phyloP scores from a whole-genome alignment of 2,888 invertebrate species.

The Pteria penguin region DNA sequence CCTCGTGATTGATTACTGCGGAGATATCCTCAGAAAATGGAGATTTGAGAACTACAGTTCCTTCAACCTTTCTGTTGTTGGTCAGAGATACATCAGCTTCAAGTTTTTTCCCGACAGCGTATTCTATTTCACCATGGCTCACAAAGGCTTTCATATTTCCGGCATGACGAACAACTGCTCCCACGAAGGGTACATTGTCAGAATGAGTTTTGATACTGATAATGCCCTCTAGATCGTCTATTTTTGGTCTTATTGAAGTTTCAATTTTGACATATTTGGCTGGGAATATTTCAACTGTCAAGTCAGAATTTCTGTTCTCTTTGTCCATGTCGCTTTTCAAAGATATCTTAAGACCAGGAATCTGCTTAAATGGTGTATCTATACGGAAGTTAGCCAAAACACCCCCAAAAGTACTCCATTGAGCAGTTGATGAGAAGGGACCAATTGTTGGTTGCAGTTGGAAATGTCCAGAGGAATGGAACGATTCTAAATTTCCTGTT shows the following conservation, averaged over 20 bases:
- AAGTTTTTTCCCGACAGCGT: conserved; percentile 20
- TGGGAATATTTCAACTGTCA: conserved; percentile 41
- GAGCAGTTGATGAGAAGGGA: conserved; percentile 41
- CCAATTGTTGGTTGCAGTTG: conserved; percentile 48
- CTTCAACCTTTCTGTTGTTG: conserved; percentile 33
- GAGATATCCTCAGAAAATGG: conserved; percentile 29
- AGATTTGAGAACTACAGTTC: conserved; percentile 25
- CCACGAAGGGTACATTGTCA: conserved; percentile 17
- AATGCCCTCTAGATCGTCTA: conserved; percentile 30
- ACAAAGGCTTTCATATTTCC: conserved; percentile 27
- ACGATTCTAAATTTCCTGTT: conserved; percentile 17
- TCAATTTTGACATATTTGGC: conserved; percentile 17
- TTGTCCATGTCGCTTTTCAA: conserved; percentile 34
- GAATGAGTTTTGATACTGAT: conserved; percentile 49
- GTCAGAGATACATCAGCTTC: conserved; percentile 21
- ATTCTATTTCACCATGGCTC: conserved; percentile 19
- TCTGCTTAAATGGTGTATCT: conserved; percentile 51
- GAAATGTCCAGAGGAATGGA: conserved; percentile 49
- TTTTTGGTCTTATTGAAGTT: neutral
- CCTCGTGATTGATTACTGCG: conserved; percentile 35
- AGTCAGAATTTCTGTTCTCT: conserved; percentile 28
- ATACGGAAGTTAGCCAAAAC: conserved; percentile 47
- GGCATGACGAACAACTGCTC: conserved; percentile 21
- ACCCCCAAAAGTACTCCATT: conserved; percentile 43
- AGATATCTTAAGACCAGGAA: conserved; percentile 50